These are phyloP conservation scores for Apus apus DNA, from an alignment of 2,113 vertebrate species.

Conservation along the genomic window DNA sequence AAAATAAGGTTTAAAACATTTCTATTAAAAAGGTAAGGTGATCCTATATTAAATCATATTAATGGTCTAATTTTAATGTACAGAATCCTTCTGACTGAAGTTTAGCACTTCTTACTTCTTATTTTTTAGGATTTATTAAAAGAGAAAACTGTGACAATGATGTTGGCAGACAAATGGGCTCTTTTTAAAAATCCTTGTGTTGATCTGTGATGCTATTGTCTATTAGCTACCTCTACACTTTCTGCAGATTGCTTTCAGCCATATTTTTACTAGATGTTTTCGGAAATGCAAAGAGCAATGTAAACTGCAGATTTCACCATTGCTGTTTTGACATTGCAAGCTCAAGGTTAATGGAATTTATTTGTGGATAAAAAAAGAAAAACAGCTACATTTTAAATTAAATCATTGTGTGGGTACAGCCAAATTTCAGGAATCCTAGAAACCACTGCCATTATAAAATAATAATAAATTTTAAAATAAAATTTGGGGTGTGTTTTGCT, in stretches of 20 bases:
- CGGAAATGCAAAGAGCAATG: constrained; percentile 6
- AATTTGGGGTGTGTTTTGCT: not conserved
- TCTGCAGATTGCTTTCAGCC: constrained; percentile 36
- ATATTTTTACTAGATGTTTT: constrained; percentile 53
- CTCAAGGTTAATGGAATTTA: constrained; percentile 47
- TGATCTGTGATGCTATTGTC: constrained; percentile 42
- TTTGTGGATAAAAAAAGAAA: constrained; percentile 8
- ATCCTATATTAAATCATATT: constrained; percentile 33
- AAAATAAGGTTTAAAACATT: constrained; percentile 36
- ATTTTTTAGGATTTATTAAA: constrained; percentile 15
- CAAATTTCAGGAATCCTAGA: not conserved
- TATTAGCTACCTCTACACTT: constrained; percentile 15
- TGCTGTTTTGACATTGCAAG: constrained; percentile 20
- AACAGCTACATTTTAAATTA: not conserved
- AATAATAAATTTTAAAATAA: not conserved
- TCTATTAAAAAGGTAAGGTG: constrained; percentile 24
- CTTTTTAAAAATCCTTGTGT: constrained; percentile 18
- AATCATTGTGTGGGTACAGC: not conserved
- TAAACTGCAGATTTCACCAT: constrained; percentile 21
- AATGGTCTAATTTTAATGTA: constrained; percentile 26
- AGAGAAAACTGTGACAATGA: not conserved
- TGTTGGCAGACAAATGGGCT: not conserved
- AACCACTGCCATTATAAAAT: not conserved
- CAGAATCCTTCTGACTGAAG: not conserved
- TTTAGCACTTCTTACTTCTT: not conserved